These are phyloP conservation scores for Phyllostomus discolor DNA, from an alignment of 2,113 vertebrate species.

Conservation along the genomic window DNA sequence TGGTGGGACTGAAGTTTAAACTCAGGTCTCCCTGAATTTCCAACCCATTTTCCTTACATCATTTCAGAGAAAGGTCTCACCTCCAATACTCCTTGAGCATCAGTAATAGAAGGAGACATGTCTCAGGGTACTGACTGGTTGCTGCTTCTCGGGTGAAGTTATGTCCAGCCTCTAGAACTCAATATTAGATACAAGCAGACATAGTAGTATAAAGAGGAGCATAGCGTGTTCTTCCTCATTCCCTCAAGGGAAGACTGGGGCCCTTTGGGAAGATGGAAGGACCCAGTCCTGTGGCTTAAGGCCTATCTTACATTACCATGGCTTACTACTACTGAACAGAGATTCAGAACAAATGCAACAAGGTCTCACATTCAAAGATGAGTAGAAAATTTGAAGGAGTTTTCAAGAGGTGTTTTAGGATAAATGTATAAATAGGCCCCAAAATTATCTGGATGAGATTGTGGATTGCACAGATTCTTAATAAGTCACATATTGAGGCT, in stretches of 20 bases:
- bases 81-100: background rate
- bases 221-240: background rate
- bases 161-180: background rate
- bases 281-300: background rate
- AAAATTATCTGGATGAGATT: background rate
- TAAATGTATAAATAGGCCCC: background rate
- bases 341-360: background rate
- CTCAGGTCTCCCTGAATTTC: background rate
- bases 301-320: background rate
- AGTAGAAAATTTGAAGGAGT: background rate
- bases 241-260: background rate
- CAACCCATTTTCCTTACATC: background rate
- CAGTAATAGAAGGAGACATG: background rate
- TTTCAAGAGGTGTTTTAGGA: background rate
- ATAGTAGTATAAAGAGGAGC: rapidly evolving
- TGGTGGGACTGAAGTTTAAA: background rate
- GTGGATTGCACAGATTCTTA: background rate
- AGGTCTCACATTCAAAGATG: background rate
- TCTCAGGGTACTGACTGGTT: background rate
- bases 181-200: background rate
- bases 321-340: background rate
- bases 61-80: background rate
- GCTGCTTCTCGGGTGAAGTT: background rate
- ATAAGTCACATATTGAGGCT: background rate
- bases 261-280: background rate